phyloP scores from a whole-genome alignment of 2,113 vertebrate species.

The Albula goreensis region DNA sequence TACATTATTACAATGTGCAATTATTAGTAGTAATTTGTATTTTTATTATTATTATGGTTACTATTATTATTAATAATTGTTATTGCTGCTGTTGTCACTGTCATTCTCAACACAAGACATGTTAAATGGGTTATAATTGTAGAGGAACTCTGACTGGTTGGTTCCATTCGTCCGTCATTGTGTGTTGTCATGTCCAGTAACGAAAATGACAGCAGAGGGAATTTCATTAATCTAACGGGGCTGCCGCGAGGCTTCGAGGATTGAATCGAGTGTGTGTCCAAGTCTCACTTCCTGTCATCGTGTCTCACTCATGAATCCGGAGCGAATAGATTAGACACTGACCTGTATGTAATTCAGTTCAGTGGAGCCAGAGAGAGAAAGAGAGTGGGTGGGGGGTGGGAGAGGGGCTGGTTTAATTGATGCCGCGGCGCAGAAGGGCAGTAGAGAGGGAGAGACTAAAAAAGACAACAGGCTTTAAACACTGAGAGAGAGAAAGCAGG shows the following conservation, averaged over 20 bases:
- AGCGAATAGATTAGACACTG: background rate
- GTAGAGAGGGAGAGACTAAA: background rate
- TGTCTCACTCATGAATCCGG: background rate
- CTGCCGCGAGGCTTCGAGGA: background rate
- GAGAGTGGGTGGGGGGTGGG: background rate
- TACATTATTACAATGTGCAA: no score
- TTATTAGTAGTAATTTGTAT: no score
- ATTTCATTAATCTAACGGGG: background rate
- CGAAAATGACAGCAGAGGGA: background rate
- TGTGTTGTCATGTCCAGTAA: background rate
- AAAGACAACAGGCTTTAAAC: background rate
- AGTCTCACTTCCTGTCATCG: constrained; percentile 22
- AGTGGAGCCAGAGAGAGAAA: background rate
- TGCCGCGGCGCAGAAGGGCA: background rate
- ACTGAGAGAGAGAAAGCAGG: background rate
- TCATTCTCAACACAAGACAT: background rate
- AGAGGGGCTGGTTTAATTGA: constrained; percentile 13
- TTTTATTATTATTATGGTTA: no score
- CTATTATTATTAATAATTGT: no score
- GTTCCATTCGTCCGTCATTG: background rate
- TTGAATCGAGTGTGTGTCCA: background rate
- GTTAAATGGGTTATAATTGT: background rate
- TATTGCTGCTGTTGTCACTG: no score
- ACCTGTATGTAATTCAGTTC: constrained; percentile 1
- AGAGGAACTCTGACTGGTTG: no score